A percentile compares a stretch with the other conserved stretches of the same genome.
Conservation (phyloP, 2,888 invertebrate genomes). For the Euzetes globulus region DNA sequence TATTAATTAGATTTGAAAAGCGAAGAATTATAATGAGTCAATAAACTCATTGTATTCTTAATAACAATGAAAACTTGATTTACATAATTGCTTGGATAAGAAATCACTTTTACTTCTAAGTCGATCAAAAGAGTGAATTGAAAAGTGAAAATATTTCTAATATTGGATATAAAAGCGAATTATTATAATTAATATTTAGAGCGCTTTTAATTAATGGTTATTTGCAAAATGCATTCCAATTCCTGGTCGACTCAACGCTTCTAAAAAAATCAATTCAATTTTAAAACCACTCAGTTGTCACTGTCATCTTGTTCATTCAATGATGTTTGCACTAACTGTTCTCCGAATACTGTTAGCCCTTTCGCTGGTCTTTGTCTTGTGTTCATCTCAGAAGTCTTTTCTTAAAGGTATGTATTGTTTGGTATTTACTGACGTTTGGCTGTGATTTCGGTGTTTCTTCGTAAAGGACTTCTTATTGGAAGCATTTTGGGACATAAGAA, state of each 20-base stretch:
- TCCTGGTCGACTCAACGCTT: background rate
- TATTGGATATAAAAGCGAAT: background rate
- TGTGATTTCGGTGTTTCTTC: background rate
- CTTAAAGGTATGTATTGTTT: background rate
- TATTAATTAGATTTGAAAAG: background rate
- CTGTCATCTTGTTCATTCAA: background rate
- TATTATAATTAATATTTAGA: background rate
- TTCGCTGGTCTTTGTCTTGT: background rate
- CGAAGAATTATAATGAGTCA: background rate
- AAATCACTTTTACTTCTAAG: background rate
- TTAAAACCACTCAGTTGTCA: too few species aligned
- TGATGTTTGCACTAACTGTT: background rate
- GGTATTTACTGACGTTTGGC: too few species aligned
- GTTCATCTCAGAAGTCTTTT: background rate
- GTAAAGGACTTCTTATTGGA: background rate
- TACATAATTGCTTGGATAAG: background rate
- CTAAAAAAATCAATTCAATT: background rate
- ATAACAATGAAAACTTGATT: background rate
- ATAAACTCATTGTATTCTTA: background rate
- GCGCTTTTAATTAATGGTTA: too few species aligned
- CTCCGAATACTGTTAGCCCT: background rate
- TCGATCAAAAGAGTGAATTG: background rate
- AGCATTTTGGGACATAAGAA: background rate
- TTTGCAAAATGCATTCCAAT: too few species aligned
- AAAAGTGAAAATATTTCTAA: background rate